Conservation (phyloP, 2,888 invertebrate species). For the Notocelia uddmanniana region DNA sequence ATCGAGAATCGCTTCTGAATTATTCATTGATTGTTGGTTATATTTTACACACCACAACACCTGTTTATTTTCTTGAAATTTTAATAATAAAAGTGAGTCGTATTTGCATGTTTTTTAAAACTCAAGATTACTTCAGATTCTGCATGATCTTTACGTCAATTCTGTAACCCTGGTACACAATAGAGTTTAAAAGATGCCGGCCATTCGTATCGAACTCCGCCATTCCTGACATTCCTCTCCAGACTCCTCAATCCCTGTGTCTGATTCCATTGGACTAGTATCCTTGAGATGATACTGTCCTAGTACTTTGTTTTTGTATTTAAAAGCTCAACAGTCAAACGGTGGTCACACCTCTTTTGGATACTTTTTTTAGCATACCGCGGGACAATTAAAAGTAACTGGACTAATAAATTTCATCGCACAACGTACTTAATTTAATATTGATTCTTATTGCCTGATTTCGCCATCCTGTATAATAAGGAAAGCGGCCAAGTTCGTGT, state of each 20-base stretch:
- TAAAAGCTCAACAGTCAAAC: constrained; percentile 29
- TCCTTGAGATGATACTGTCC: constrained; percentile 47
- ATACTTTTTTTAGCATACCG: constrained; percentile 35
- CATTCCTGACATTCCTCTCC: constrained; percentile 61
- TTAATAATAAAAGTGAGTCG: neutral
- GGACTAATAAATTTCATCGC: too few species aligned
- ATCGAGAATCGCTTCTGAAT: too few species aligned
- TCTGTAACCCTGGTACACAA: constrained; percentile 65
- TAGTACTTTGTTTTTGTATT: constrained; percentile 34
- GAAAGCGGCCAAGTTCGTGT: too few species aligned
- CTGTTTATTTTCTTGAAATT: too few species aligned
- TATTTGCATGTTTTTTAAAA: neutral
- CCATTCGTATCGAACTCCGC: constrained; percentile 58
- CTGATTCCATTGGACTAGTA: constrained; percentile 29
- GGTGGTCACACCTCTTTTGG: constrained; percentile 18
- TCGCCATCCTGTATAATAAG: too few species aligned
- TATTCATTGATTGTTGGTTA: too few species aligned
- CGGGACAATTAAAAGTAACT: neutral
- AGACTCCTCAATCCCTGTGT: constrained; percentile 47
- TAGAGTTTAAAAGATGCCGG: constrained; percentile 63
- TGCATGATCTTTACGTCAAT: constrained; percentile 39
- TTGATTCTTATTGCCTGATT: too few species aligned
- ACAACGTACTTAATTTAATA: too few species aligned
- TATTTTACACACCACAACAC: too few species aligned
- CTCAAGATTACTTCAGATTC: neutral